A percentile compares a stretch with the other conserved stretches of the same genome.
Evolutionary conservation across 2,888 invertebrate genomes (phyloP).

Genomic region (Phania funesta): DNA sequence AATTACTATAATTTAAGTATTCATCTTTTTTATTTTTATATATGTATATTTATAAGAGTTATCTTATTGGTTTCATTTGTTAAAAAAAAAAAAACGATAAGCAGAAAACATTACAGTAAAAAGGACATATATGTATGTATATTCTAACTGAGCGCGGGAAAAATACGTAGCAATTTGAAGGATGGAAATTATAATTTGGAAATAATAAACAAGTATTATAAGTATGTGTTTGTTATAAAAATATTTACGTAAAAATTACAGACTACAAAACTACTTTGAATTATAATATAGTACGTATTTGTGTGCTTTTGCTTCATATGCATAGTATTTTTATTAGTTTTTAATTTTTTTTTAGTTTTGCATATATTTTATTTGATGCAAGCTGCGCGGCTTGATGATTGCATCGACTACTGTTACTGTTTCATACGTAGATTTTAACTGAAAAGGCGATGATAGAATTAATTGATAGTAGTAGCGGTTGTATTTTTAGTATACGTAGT

Average conservation of each 20-base stretch:
- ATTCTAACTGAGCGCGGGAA: not conserved
- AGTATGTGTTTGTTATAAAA: constrained; percentile 49
- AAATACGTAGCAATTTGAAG: constrained; percentile 29
- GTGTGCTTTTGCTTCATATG: constrained; percentile 12
- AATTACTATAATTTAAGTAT: constrained; percentile 63
- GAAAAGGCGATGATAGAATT: constrained; percentile 3
- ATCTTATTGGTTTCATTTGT: constrained; percentile 35
- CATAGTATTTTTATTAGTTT: too few species aligned
- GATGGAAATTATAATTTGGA: constrained; percentile 15
- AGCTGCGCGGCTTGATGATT: constrained; percentile 22
- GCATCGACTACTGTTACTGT: constrained; percentile 17
- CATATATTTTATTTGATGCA: constrained; percentile 35
- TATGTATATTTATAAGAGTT: constrained; percentile 55
- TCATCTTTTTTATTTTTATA: too few species aligned
- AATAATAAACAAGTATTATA: constrained; percentile 52
- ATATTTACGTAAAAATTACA: constrained; percentile 64
- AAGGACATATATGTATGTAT: constrained; percentile 17
- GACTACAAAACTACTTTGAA: constrained; percentile 66
- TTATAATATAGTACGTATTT: constrained; percentile 58
- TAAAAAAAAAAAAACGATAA: constrained; percentile 47
- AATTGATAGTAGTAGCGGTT: constrained; percentile 2
- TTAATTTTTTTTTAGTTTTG: constrained; percentile 21
- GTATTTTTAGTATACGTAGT: too few species aligned
- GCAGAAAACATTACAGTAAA: constrained; percentile 44
- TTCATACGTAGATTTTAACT: not conserved